Conservation (phyloP, 2,113 vertebrate species). For the Redunca redunca region DNA sequence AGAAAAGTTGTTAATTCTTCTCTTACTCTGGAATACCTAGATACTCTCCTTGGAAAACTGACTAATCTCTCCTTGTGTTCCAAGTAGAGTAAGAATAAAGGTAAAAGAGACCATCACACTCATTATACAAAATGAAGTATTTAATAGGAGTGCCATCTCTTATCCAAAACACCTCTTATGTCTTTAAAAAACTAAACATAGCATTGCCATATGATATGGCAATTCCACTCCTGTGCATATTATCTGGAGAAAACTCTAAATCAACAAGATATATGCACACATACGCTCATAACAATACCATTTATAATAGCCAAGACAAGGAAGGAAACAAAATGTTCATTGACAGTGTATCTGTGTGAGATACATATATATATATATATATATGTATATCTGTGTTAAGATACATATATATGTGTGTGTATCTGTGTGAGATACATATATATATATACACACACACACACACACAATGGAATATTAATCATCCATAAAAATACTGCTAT, state of each 20-base stretch:
- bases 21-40: neutral
- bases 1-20: neutral
- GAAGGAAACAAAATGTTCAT: neutral
- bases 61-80: neutral
- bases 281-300: neutral
- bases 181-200: neutral
- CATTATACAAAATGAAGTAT: neutral
- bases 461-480: neutral
- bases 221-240: neutral
- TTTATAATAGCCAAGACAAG: neutral
- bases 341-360: neutral
- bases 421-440: no score
- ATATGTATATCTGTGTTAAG: no score
- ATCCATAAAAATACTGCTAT: neutral
- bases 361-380: no score
- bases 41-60: neutral
- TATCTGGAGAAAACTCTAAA: neutral
- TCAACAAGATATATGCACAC: neutral
- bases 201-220: neutral
- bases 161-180: neutral
- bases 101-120: neutral
- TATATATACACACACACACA: accelerated
- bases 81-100: neutral
- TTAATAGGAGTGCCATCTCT: neutral
- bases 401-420: accelerated